Conservation (phyloP, 2,888 invertebrate genomes). For the Trissolcus brochymenae region DNA sequence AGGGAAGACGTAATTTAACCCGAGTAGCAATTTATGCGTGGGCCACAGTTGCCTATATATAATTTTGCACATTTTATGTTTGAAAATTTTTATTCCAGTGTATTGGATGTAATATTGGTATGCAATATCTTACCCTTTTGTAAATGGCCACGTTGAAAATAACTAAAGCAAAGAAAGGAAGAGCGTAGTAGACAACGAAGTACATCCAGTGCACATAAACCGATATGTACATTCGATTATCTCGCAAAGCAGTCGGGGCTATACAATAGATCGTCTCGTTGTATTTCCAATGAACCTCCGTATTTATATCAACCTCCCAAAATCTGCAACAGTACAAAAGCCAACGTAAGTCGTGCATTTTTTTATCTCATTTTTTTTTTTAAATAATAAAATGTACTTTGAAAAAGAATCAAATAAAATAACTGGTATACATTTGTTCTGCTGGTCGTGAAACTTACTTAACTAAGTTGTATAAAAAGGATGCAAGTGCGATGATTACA, state of each 20-base stretch:
- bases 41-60: too few species aligned
- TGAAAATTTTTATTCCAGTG: slow-evolving; percentile 1
- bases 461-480: slow-evolving; percentile 91
- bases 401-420: background rate
- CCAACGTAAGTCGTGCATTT: background rate
- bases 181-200: slow-evolving; percentile 93
- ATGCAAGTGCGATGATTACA: slow-evolving; percentile 86
- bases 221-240: slow-evolving; percentile 85
- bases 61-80: background rate
- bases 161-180: slow-evolving; percentile 92
- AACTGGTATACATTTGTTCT: too few species aligned
- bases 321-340: slow-evolving; percentile 76
- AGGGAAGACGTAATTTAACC: background rate
- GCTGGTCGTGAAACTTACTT: slow-evolving; percentile 65
- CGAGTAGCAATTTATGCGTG: too few species aligned
- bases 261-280: slow-evolving; percentile 84
- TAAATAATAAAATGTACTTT: background rate
- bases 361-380: too few species aligned
- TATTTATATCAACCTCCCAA: slow-evolving; percentile 81
- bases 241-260: slow-evolving; percentile 82
- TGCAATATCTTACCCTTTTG: slow-evolving; percentile 82
- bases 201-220: slow-evolving; percentile 97
- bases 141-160: slow-evolving; percentile 94
- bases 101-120: background rate
- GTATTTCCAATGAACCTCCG: slow-evolving; percentile 74